Base-by-base conservation (phyloP, 2,113 vertebrate genomes). In the Pelecanus crispus region DNA sequence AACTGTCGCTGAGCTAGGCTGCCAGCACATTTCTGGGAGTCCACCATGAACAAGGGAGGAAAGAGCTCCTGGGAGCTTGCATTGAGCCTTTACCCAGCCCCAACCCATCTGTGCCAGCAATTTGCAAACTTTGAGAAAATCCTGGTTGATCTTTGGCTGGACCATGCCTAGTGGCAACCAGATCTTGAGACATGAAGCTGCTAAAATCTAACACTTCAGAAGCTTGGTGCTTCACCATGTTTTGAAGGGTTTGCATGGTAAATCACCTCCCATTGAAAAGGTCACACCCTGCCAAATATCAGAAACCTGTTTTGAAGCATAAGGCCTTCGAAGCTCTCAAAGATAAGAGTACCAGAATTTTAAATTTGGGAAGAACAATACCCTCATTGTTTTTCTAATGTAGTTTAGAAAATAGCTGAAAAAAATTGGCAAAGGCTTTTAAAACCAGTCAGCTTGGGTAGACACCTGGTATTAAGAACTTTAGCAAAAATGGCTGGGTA, bases 401-500 rank as follows among this genome's bases (percentile, higher is more conserved):
- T 12, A 63, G 21, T 40, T 83, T 81, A 72, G 59, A 83, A 93
- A 95, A 78, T 20, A 73, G 15, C 5, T 74, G 67, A 45, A 67
- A 81, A 83, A 29, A 40, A 2, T 8, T 34, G 42, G 4, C 0
- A 1, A 52, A 44, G 16, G 34, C 36, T 90, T 88, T 74, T 24
- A 74, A 90, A 74, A 61, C 24, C 38, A 65, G 31, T 71, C 59
- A 61, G 10, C 24, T 67, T 67, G 42, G 13, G 32, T 42, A 84
- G 68, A 67, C 72, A 86, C 65, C 77, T 92, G 81, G 86, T 55
- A 61, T 45, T 3, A 13, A 59, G 73, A 86, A 90, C 45, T 90
- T 81, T 24, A 94, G 79, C 40, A 82, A 71, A 93, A 91, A 91
- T 75, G 19, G 17, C 24, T 77, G 70, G 26, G 52, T 56, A 86